Conservation (phyloP, 1,140 invertebrate species). For the Drosophila subpulchrella region DNA sequence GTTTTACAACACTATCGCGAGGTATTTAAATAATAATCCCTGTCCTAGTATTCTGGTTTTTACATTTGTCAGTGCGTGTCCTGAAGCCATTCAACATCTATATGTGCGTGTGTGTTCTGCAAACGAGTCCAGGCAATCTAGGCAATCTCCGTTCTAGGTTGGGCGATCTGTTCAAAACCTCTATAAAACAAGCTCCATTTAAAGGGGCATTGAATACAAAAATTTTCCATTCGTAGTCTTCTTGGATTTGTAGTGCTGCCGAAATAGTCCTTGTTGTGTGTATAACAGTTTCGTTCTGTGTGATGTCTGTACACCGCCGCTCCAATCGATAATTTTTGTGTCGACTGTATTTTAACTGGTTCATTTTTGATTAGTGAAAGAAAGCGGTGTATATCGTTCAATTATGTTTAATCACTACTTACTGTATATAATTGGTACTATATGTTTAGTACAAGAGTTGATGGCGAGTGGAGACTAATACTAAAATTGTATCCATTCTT, state of each 20-base stretch:
- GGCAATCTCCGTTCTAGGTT: slow-evolving; percentile 67
- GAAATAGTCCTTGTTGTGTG: slow-evolving; percentile 28
- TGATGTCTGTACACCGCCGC: slow-evolving; percentile 19
- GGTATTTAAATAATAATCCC: slow-evolving; percentile 55
- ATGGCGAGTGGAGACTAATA: slow-evolving; percentile 9
- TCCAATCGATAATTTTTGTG: slow-evolving; percentile 19
- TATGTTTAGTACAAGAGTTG: slow-evolving; percentile 67
- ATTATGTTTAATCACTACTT: slow-evolving; percentile 61
- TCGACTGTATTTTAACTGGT: slow-evolving; percentile 31
- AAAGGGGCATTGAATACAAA: background rate
- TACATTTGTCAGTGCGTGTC: slow-evolving; percentile 17
- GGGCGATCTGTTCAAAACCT: slow-evolving; percentile 1
- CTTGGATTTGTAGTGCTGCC: slow-evolving; percentile 8
- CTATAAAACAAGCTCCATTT: slow-evolving; percentile 1
- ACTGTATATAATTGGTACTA: slow-evolving; percentile 42
- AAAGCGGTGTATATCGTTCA: slow-evolving; percentile 44
- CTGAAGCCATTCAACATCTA: slow-evolving; percentile 18
- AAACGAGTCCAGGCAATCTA: slow-evolving; percentile 39
- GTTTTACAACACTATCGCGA: slow-evolving; percentile 47
- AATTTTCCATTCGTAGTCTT: slow-evolving; percentile 14
- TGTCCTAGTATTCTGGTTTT: slow-evolving; percentile 28
- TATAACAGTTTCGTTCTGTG: slow-evolving; percentile 32
- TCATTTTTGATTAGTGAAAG: slow-evolving; percentile 69
- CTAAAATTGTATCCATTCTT: slow-evolving; percentile 9
- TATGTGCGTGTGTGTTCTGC: slow-evolving; percentile 30